phyloP scores from a whole-genome alignment of 2,113 vertebrate genomes.

The Gobiocypris rarus region DNA sequence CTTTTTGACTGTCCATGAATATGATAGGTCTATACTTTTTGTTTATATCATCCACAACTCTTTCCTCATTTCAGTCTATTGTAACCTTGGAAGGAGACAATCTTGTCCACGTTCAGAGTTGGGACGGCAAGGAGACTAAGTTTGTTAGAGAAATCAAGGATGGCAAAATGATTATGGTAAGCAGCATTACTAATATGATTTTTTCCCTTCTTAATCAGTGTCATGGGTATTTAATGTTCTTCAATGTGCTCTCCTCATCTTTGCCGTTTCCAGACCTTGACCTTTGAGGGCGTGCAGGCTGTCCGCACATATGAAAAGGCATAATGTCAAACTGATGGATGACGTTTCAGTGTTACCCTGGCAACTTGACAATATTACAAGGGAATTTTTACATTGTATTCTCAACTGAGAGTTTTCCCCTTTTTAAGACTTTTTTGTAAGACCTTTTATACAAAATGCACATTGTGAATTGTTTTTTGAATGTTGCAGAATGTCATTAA shows the following conservation, averaged over 20 bases:
- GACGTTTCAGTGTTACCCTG: conserved; percentile 47
- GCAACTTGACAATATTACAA: conserved; percentile 51
- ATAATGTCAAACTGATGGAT: conserved; percentile 65
- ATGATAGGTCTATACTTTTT: too few relatives aligned
- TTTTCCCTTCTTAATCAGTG: not conserved
- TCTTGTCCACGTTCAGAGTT: conserved; percentile 91
- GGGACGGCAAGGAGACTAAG: conserved; percentile 93
- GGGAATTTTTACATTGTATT: conserved; percentile 57
- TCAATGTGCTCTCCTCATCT: conserved; percentile 9
- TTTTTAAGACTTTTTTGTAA: conserved; percentile 49
- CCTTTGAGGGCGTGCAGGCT: conserved; percentile 86
- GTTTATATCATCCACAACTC: not conserved
- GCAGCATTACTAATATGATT: conserved; percentile 57
- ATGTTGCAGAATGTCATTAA: conserved; percentile 20
- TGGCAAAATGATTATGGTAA: conserved; percentile 93
- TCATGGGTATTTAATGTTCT: not conserved
- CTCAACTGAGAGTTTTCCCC: conserved; percentile 55
- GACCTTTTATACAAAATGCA: conserved; percentile 60
- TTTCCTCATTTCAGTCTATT: conserved; percentile 79
- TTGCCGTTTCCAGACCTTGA: conserved; percentile 84
- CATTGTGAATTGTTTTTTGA: conserved; percentile 8
- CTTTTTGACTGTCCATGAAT: not conserved
- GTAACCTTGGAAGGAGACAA: conserved; percentile 89
- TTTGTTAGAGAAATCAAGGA: conserved; percentile 95
- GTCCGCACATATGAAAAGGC: conserved; percentile 95